A percentile compares a stretch with the other conserved stretches of the same genome.
Evolutionary conservation across 2,113 vertebrate genomes (phyloP).

Genomic region (Nibea coibor): DNA sequence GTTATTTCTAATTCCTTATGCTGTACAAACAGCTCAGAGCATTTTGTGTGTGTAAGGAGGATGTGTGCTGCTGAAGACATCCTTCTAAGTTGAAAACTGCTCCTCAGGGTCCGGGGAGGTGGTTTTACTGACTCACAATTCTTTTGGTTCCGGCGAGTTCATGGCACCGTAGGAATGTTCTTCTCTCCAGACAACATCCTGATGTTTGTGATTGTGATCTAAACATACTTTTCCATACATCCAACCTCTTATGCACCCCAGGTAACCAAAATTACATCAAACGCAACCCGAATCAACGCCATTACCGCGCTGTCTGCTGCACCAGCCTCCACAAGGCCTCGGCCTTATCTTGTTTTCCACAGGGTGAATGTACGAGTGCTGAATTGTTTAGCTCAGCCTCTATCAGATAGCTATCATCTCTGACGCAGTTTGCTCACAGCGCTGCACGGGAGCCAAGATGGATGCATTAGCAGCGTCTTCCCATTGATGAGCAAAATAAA

Average conservation of each 20-base stretch:
- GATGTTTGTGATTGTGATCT: constrained; percentile 19
- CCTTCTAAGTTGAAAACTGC: constrained; percentile 5
- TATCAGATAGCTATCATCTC: constrained; percentile 58
- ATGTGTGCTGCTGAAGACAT: constrained; percentile 7
- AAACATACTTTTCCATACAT: constrained; percentile 30
- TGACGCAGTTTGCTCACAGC: constrained; percentile 40
- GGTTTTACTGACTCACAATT: constrained; percentile 30
- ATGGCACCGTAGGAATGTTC: background rate
- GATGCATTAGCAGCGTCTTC: constrained; percentile 50
- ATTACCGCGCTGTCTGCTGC: background rate
- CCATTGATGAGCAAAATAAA: constrained; percentile 71
- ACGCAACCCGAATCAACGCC: background rate
- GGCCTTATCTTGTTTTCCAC: constrained; percentile 40
- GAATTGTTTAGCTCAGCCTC: constrained; percentile 53
- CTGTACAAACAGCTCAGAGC: constrained; percentile 20
- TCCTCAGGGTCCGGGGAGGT: constrained; percentile 8
- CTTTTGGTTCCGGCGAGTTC: constrained; percentile 8
- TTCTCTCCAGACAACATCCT: constrained; percentile 1
- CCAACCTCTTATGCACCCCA: background rate
- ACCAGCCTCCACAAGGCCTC: constrained; percentile 19
- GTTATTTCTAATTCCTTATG: constrained; percentile 5
- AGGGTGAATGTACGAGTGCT: constrained; percentile 10
- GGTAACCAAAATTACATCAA: constrained; percentile 15
- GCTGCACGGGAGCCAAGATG: constrained; percentile 37
- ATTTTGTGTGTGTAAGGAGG: background rate